Evolutionary conservation across 2,113 vertebrate species (phyloP).

Genomic region (Dolichallabes microphthalmus): DNA sequence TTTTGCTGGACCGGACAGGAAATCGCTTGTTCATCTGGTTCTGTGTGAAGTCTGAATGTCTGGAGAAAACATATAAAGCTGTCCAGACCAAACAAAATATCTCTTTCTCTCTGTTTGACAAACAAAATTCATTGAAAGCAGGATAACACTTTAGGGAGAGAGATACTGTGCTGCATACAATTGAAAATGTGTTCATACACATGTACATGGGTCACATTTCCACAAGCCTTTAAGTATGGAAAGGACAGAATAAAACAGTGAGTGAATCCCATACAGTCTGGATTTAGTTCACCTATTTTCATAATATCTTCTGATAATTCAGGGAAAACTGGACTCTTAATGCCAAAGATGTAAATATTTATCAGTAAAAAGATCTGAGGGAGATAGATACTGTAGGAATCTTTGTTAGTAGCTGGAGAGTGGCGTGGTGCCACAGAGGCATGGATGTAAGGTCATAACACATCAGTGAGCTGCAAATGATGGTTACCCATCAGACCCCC

Average conservation of each 20-base stretch:
- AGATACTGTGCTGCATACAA: neutral
- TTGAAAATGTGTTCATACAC: neutral
- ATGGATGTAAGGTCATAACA: neutral
- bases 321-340: neutral
- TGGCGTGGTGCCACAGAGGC: neutral
- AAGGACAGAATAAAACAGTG: neutral
- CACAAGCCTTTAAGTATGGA: neutral
- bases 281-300: neutral
- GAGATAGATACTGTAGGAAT: neutral
- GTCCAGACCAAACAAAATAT: conserved; percentile 43
- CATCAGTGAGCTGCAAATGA: neutral
- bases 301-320: conserved; percentile 1
- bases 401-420: neutral
- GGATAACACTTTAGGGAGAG: neutral
- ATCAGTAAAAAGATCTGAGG: neutral
- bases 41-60: conserved; percentile 56
- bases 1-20: conserved; percentile 52
- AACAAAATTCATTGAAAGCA: neutral
- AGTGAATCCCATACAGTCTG: neutral
- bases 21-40: conserved; percentile 56
- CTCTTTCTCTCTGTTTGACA: neutral
- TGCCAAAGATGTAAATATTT: neutral
- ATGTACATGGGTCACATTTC: neutral
- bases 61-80: conserved; percentile 36
- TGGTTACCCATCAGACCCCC: neutral